These are phyloP conservation scores for Lemur catta DNA, from an alignment of 2,797 vertebrate genomes.

Conservation along the genomic window DNA sequence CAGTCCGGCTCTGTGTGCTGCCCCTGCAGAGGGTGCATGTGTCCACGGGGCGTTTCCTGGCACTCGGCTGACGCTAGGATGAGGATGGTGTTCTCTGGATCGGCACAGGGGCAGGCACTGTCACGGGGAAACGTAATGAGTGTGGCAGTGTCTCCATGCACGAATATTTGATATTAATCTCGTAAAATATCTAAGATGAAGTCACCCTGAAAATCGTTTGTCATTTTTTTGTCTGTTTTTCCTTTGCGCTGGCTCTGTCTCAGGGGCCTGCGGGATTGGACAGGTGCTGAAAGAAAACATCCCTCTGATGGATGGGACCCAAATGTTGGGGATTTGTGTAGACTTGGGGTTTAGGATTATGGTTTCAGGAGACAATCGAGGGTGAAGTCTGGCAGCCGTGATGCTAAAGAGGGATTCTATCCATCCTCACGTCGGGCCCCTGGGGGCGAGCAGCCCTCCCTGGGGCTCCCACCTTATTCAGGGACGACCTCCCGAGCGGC, in stretches of 20 bases:
- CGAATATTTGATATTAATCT: background rate
- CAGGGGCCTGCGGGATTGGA: background rate
- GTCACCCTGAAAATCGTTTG: background rate
- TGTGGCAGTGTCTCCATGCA: background rate
- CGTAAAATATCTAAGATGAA: background rate
- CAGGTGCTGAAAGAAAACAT: background rate
- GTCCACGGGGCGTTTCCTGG: too few relatives aligned
- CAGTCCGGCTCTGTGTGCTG: background rate
- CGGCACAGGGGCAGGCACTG: too few relatives aligned
- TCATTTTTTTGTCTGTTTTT: background rate
- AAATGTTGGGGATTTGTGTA: background rate
- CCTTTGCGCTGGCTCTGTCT: background rate
- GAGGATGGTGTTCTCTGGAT: background rate
- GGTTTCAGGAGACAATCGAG: background rate
- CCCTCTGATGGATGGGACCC: background rate
- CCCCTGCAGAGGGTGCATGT: background rate
- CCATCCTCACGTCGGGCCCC: fast-evolving
- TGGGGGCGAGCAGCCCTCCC: background rate
- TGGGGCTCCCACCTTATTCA: background rate
- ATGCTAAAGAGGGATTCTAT: background rate
- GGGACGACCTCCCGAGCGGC: fast-evolving
- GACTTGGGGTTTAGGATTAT: background rate
- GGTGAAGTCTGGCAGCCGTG: background rate
- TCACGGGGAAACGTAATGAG: background rate
- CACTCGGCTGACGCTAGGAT: fast-evolving